Conservation (phyloP, 2,113 vertebrate species). For the Chauna torquata region DNA sequence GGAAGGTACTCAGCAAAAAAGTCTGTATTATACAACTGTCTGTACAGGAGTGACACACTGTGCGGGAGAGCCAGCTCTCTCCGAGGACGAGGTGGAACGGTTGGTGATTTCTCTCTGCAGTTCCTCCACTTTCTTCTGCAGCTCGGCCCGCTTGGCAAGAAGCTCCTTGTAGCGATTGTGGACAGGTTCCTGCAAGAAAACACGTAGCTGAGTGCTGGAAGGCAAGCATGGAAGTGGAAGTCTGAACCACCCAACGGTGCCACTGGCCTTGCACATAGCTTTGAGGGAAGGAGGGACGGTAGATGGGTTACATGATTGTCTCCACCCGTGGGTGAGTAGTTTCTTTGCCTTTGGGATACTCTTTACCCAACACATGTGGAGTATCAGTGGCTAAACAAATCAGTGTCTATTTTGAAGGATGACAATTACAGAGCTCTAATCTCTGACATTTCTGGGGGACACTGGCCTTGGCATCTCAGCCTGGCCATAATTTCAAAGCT, state of each 20-base stretch:
- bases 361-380: neutral
- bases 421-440: neutral
- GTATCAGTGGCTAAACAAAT: neutral
- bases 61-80: constrained; percentile 86
- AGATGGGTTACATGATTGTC: rapidly evolving
- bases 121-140: constrained; percentile 95
- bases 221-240: rapidly evolving
- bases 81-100: constrained; percentile 86
- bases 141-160: constrained; percentile 90
- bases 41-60: constrained; percentile 89
- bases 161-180: constrained; percentile 95
- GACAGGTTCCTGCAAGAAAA: constrained; percentile 85
- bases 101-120: constrained; percentile 92
- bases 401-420: rapidly evolving
- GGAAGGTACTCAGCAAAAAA: neutral
- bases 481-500: neutral
- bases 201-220: neutral
- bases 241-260: neutral
- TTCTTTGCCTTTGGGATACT: neutral
- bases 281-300: neutral
- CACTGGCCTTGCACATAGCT: neutral
- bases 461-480: neutral
- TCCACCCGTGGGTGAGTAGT: neutral
- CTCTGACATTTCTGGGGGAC: neutral
- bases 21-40: constrained; percentile 83